Base-by-base conservation (phyloP, 1,140 invertebrate species). In the Reticulitermes speratus region DNA sequence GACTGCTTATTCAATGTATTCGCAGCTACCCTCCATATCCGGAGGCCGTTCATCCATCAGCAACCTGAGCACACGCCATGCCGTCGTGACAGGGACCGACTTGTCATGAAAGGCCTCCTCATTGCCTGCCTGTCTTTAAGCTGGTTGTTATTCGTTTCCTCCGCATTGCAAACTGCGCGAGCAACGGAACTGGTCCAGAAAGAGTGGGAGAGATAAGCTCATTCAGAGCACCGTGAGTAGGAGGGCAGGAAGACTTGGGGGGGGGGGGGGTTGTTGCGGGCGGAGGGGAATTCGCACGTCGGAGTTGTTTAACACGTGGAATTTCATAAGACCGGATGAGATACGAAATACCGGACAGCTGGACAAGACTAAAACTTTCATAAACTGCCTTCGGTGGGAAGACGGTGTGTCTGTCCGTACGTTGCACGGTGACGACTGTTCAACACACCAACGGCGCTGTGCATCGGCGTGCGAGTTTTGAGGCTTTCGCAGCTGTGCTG, bases 301-400 rank as follows among this genome's bases (percentile, higher is more conserved):
- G n/a, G 65, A 0, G n/a, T 30, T 75, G 7, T 19, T 30, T 14
- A 75, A 6, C 65, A 75, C 65, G 25, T 75, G 65, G 65, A 30
- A 12, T 75, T n/a, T 75, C 65, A 75, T 16, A 30, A 75, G 65
- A 75, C 65, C 65, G 65, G 65, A 75, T 75, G 65, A 75, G 65
- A 75, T 75, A 75, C n/a, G 65, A 75, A 30, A 75, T 75, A 75
- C n/a, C 65, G 25, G 65, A 75, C 65, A 75, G 65, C 65, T 75
- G 65, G 65, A 75, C 65, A 75, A 9, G 12, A 75, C 65, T 1
- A 21, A 55, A 55, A 55, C 52, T 55, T 55, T 12, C 52, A 16
- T 19, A 55, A 16, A 55, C 52, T 55, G 7, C 19, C 19, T 16
- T 48, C 52, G 0, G 52, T 55, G 8, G 14, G 2, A 55, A 55